Base-by-base conservation (phyloP, 2,797 vertebrate species). In the Philypnodon macrostomus region DNA sequence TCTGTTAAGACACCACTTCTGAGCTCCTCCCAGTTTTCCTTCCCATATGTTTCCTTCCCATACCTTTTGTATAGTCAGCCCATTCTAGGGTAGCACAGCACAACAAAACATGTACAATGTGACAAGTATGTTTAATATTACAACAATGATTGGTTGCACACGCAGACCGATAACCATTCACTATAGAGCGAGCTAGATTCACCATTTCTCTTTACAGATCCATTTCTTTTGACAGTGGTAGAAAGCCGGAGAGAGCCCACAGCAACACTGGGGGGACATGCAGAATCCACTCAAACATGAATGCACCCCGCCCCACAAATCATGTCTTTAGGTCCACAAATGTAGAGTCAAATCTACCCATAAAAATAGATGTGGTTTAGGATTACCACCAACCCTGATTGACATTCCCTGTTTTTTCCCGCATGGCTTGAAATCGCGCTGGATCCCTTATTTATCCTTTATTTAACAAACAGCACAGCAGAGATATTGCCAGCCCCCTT, bases 401-500 rank as follows among this genome's bases (percentile, higher is more conserved):
- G 6, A 30, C 23, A 24, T 2, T 70, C 2, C 7, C 9, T n/a
- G n/a, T n/a, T n/a, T 46, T 16, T 23, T 60, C 21, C 36, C 41
- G 12, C 11, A 4, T 33, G 23, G 47, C 47, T 50, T 14, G 10
- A 24, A 18, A n/a, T 65, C 53, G 3, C 47, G 58, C 16, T 51
- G 19, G 49, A 50, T 47, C 55, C 30, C 60, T 63, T 29, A 45
- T 54, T 62, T 38, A 80, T 58, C 46, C 40, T 58, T 73, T 67
- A 77, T 72, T 67, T 36, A 83, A 80, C 87, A 89, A 90, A 90
- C 89, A 90, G 85, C 89, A 85, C 82, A 57, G 79, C 84, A 78
- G 79, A 80, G 84, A 81, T 87, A 79, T n/a, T 88, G 81, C 67
- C 85, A 89, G 86, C 86, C 89, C n/a, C 88, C 90, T 90, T 92